Evolutionary conservation across 2,888 invertebrate genomes (phyloP).

Genomic region (Pseudanteris insignis): DNA sequence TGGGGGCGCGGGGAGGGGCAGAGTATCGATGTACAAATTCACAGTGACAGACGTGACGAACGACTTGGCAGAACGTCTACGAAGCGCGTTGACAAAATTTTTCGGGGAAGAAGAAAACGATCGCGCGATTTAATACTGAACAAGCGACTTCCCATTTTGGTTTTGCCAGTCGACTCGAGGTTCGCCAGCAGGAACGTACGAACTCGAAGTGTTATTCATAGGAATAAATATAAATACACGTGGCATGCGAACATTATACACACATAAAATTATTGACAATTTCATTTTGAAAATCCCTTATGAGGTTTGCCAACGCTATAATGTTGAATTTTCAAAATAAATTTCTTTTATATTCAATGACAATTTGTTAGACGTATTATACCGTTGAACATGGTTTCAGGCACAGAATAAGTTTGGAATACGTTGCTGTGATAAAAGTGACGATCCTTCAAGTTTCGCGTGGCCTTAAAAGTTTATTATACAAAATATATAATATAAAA

Average conservation of each 20-base stretch:
- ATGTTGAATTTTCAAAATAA: conserved; percentile 23
- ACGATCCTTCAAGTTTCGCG: background rate
- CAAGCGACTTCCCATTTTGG: conserved; percentile 1
- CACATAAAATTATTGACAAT: conserved; percentile 5
- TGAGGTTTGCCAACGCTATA: conserved; percentile 12
- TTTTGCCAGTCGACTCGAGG: too few relatives aligned
- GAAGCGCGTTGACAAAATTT: too few relatives aligned
- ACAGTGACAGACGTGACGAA: background rate
- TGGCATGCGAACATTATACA: conserved; percentile 1
- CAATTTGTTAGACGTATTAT: too few relatives aligned
- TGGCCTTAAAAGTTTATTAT: conserved; percentile 7
- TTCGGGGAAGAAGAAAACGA: background rate
- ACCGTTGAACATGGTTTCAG: too few relatives aligned
- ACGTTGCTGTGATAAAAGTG: conserved; percentile 8
- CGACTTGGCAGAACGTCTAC: too few relatives aligned
- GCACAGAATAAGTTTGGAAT: conserved; percentile 22
- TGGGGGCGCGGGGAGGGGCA: too few relatives aligned
- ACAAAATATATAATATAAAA: conserved; percentile 2
- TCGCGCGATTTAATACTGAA: conserved; percentile 28
- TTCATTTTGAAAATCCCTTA: conserved; percentile 29
- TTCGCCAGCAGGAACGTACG: too few relatives aligned
- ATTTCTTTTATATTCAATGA: background rate
- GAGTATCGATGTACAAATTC: too few relatives aligned
- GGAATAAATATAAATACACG: conserved; percentile 12
- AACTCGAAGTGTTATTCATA: too few relatives aligned